Conservation (phyloP, 2,113 vertebrate genomes). For the Camelus bactrianus region DNA sequence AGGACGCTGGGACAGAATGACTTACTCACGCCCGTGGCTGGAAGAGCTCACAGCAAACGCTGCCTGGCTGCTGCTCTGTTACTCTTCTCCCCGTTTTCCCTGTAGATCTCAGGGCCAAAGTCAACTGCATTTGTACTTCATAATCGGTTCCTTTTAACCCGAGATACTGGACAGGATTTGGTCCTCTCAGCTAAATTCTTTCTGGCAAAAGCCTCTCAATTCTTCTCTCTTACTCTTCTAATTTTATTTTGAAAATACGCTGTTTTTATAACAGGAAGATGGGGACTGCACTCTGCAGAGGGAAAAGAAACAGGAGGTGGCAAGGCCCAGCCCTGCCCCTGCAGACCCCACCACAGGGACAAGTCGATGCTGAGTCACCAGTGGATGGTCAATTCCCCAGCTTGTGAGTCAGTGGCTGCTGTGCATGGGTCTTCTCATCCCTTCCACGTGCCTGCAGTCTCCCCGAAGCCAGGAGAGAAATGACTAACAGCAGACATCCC, state of each 20-base stretch:
- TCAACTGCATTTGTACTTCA: constrained; percentile 45
- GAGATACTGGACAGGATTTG: background rate
- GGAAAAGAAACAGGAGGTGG: background rate
- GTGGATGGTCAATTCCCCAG: background rate
- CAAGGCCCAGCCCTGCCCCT: background rate
- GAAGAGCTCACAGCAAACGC: background rate
- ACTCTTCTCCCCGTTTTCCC: background rate
- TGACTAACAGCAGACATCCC: background rate
- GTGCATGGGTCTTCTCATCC: background rate
- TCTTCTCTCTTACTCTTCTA: background rate
- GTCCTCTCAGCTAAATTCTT: constrained; percentile 47
- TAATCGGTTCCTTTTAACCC: constrained; percentile 35
- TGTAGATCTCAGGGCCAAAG: constrained; percentile 62
- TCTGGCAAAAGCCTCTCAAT: constrained; percentile 33
- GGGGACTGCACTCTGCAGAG: background rate
- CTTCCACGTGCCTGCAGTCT: background rate
- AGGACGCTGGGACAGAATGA: background rate
- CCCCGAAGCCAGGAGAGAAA: background rate
- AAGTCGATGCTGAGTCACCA: background rate
- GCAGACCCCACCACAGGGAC: background rate
- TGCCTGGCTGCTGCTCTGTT: background rate
- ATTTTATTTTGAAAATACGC: constrained; percentile 27
- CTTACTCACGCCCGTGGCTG: background rate
- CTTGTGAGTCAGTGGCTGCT: background rate
- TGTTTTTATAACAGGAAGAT: background rate